phyloP scores from a whole-genome alignment of 2,888 invertebrate genomes.

The Saturnia pavonia region DNA sequence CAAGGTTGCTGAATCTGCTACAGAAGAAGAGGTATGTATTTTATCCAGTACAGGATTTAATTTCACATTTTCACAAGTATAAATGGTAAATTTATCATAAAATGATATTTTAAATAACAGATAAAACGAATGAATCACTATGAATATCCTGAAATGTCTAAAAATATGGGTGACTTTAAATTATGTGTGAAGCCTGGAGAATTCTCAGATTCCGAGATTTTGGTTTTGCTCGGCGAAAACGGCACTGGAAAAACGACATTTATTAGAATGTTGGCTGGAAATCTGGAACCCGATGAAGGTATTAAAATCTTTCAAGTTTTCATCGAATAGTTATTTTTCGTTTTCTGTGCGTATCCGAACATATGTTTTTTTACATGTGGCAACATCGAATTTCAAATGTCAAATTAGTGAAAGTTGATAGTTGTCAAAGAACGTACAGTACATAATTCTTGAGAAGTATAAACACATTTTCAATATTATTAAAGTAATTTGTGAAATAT shows the following conservation, averaged over 20 bases:
- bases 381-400: constrained; percentile 48
- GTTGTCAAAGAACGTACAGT: constrained; percentile 61
- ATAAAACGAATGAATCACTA: constrained; percentile 98
- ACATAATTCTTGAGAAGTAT: constrained; percentile 38
- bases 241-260: constrained; percentile 99
- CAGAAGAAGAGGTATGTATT: constrained; percentile 91
- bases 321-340: background rate
- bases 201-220: constrained; percentile 99
- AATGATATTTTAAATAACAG: constrained; percentile 42
- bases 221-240: constrained; percentile 98
- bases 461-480: constrained; percentile 36
- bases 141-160: constrained; percentile 96
- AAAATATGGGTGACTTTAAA: constrained; percentile 90
- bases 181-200: constrained; percentile 93
- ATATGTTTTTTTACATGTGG: constrained; percentile 32
- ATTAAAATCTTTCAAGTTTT: too few species aligned
- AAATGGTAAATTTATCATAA: background rate
- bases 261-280: constrained; percentile 98
- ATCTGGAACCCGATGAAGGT: constrained; percentile 93
- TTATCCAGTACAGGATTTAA: background rate
- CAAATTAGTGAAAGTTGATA: constrained; percentile 52
- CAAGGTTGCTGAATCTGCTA: constrained; percentile 98
- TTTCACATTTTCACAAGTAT: constrained; percentile 15
- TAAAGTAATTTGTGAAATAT: constrained; percentile 35
- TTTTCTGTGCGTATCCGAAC: constrained; percentile 36